A percentile compares a stretch with the other conserved stretches of the same genome.
These are phyloP conservation scores for Geophilus truncorum DNA, from an alignment of 2,888 invertebrate species.

Conservation along the genomic window DNA sequence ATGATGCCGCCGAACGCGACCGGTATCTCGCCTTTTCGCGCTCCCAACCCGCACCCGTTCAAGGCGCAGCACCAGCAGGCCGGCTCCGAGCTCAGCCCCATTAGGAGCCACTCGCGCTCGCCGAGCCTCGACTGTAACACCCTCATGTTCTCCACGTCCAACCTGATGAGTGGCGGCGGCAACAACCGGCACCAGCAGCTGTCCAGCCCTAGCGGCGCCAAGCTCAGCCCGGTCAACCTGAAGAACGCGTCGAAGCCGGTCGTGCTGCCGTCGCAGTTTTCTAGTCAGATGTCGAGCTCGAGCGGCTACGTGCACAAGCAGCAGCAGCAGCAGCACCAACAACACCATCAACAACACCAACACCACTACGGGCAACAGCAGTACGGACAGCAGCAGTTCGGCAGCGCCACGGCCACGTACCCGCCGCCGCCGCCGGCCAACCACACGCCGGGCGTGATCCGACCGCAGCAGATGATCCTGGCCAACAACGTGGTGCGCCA, in stretches of 20 bases:
- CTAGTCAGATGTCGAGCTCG: neutral
- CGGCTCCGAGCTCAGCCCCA: slow-evolving; percentile 33
- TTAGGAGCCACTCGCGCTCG: slow-evolving; percentile 35
- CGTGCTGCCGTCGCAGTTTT: neutral
- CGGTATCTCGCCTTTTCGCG: slow-evolving; percentile 27
- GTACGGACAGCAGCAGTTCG: slow-evolving; percentile 39
- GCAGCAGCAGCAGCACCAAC: slow-evolving; percentile 23
- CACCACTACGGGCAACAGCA: slow-evolving; percentile 27
- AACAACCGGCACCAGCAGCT: slow-evolving; percentile 32
- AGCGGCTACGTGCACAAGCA: slow-evolving; percentile 28
- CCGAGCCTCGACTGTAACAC: slow-evolving; percentile 32
- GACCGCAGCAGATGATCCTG: slow-evolving; percentile 51
- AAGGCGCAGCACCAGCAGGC: slow-evolving; percentile 33
- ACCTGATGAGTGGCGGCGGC: slow-evolving; percentile 28
- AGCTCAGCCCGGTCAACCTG: slow-evolving; percentile 17
- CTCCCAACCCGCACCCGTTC: slow-evolving; percentile 30
- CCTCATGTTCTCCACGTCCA: slow-evolving; percentile 34
- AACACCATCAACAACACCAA: slow-evolving; percentile 39
- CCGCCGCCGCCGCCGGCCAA: slow-evolving; percentile 35
- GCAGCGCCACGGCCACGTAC: slow-evolving; percentile 37
- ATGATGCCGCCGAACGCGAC: slow-evolving; percentile 35
- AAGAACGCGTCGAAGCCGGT: slow-evolving; percentile 19
- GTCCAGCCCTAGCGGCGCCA: slow-evolving; percentile 28
- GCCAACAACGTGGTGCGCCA: slow-evolving; percentile 29
- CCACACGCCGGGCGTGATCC: slow-evolving; percentile 43